A percentile compares a stretch with the other conserved stretches of the same genome.
Evolutionary conservation across 2,113 vertebrate species (phyloP).

Genomic region (Platysternon megacephalum): DNA sequence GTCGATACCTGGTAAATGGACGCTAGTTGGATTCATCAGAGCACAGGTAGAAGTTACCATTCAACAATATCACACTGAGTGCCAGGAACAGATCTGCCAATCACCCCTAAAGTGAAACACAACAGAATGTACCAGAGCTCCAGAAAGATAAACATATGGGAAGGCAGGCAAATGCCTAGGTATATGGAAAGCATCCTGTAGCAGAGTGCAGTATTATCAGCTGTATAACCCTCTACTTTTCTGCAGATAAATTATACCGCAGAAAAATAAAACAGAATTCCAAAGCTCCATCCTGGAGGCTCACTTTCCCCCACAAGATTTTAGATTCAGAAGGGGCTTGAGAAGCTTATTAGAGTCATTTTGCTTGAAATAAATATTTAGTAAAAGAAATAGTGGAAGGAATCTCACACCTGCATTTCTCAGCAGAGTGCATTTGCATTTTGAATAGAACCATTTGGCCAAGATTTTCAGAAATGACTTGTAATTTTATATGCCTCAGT

Average conservation of each 20-base stretch:
- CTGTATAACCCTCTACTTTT: neutral
- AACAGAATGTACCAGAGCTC: neutral
- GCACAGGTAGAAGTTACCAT: neutral
- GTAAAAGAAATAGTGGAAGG: neutral
- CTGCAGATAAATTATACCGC: too few species aligned
- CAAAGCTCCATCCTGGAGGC: neutral
- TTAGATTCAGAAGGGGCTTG: neutral
- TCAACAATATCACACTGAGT: neutral
- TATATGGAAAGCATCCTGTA: neutral
- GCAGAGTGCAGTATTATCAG: neutral
- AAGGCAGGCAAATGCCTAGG: neutral
- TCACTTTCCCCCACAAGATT: neutral
- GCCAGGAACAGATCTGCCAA: neutral
- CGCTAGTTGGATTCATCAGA: accelerated
- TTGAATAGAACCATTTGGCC: neutral
- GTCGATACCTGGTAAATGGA: too few species aligned
- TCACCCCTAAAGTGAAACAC: accelerated
- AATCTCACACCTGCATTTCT: neutral
- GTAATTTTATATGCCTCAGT: too few species aligned
- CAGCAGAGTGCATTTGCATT: neutral
- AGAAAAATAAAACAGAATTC: neutral
- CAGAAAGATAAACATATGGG: neutral
- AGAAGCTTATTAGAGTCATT: accelerated
- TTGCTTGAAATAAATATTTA: neutral
- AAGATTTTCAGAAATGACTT: too few species aligned